Evolutionary conservation across 2,113 vertebrate species (phyloP).

Genomic region (Corynorhinus townsendii): DNA sequence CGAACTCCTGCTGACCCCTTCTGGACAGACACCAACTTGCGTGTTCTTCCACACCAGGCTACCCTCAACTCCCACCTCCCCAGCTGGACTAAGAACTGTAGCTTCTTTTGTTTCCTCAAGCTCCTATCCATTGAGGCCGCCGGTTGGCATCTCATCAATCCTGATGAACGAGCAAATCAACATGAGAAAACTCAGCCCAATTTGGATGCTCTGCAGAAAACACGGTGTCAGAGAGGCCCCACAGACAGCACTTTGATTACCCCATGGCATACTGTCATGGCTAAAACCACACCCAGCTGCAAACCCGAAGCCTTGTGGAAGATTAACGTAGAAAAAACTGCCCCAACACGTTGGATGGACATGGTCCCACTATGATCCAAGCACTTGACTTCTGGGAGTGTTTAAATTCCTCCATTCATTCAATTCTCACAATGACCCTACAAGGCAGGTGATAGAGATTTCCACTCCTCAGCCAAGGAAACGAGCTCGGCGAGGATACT

Average conservation of each 20-base stretch:
- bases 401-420: accelerated
- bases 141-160: background rate
- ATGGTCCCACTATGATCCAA: accelerated
- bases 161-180: background rate
- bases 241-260: background rate
- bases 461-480: background rate
- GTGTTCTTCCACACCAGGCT: accelerated
- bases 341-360: accelerated
- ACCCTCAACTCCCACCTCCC: accelerated
- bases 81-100: background rate
- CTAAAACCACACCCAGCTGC: background rate
- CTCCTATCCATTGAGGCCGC: background rate
- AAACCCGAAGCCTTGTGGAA: background rate
- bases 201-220: background rate
- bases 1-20: background rate
- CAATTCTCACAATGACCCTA: background rate
- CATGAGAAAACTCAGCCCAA: background rate
- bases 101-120: background rate
- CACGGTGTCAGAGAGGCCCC: background rate
- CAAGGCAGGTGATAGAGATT: background rate
- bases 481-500: background rate
- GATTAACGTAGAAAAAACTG: background rate
- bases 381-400: background rate
- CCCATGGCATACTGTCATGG: accelerated
- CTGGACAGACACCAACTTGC: background rate